A percentile compares a stretch with the other conserved stretches of the same genome.
Evolutionary conservation across 2,113 vertebrate species (phyloP).

Genomic region (Thinocorus orbignyianus): DNA sequence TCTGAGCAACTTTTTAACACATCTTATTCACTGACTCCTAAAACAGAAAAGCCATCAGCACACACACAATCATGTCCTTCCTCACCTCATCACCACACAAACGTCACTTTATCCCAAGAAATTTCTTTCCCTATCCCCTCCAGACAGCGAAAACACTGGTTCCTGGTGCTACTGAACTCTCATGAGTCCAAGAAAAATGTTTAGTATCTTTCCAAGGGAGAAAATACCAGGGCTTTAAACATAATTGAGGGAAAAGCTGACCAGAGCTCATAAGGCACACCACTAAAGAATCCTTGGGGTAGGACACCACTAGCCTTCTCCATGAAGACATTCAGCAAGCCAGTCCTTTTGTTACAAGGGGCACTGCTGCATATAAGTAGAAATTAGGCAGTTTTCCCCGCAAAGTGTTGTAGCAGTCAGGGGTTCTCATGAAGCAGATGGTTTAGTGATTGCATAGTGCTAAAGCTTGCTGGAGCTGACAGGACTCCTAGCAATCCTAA

Average conservation of each 20-base stretch:
- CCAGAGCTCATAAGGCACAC: background rate
- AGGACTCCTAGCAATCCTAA: background rate
- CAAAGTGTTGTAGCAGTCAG: background rate
- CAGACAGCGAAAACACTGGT: background rate
- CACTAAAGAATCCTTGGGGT: background rate
- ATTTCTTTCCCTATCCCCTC: background rate
- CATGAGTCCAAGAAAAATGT: background rate
- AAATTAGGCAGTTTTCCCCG: background rate
- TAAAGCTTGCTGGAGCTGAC: background rate
- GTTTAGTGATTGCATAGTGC: background rate
- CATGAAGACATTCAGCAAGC: background rate
- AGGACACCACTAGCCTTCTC: background rate
- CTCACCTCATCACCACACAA: background rate
- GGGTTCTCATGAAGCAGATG: background rate
- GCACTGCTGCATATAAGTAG: background rate
- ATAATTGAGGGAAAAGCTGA: background rate
- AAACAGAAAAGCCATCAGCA: background rate
- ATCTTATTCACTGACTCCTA: background rate
- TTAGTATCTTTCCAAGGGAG: background rate
- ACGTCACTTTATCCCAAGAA: background rate
- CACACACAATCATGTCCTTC: fast-evolving
- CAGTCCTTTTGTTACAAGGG: background rate
- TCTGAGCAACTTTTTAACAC: background rate
- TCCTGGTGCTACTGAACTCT: background rate
- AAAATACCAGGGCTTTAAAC: background rate